Conservation (phyloP, 2,888 invertebrate genomes). For the Reticulitermes lucifugus region DNA sequence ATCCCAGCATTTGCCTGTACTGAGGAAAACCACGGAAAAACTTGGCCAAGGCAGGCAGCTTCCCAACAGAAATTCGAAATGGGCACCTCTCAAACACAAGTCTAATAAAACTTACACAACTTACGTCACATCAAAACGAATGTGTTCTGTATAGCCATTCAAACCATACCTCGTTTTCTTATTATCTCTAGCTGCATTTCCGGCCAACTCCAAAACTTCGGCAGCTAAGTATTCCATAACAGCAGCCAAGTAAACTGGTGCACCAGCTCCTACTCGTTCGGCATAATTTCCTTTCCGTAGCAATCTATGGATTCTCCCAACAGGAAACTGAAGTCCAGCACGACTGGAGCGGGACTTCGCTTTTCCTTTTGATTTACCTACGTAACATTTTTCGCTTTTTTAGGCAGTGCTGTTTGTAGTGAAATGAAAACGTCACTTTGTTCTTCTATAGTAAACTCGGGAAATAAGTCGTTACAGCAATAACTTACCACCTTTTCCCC, state of each 20-base stretch:
- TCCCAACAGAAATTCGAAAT: too few species aligned
- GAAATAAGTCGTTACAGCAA: not conserved
- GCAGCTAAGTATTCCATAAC: constrained; percentile 75
- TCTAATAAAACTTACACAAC: too few species aligned
- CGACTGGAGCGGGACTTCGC: constrained; percentile 63
- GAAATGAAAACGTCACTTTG: too few species aligned
- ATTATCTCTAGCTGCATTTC: constrained; percentile 74
- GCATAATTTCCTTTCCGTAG: constrained; percentile 72
- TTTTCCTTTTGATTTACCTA: constrained; percentile 52
- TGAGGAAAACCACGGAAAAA: too few species aligned
- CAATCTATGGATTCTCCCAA: constrained; percentile 70
- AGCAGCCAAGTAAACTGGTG: constrained; percentile 69
- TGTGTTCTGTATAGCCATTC: constrained; percentile 14
- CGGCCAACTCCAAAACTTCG: constrained; percentile 74
- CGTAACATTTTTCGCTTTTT: too few species aligned
- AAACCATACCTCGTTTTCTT: constrained; percentile 69
- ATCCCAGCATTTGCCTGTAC: too few species aligned
- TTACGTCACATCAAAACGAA: not conserved
- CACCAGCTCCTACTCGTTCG: constrained; percentile 68
- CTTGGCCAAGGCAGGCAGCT: too few species aligned
- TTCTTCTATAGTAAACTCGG: too few species aligned
- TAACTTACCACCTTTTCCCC: constrained; percentile 36
- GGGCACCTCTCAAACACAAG: too few species aligned
- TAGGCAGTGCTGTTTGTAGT: too few species aligned
- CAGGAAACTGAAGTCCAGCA: constrained; percentile 69